Evolutionary conservation across 1,140 invertebrate species (phyloP), one percentile per base, ranked within the genome.

Genomic region (Pseudoatta argentina): DNA sequence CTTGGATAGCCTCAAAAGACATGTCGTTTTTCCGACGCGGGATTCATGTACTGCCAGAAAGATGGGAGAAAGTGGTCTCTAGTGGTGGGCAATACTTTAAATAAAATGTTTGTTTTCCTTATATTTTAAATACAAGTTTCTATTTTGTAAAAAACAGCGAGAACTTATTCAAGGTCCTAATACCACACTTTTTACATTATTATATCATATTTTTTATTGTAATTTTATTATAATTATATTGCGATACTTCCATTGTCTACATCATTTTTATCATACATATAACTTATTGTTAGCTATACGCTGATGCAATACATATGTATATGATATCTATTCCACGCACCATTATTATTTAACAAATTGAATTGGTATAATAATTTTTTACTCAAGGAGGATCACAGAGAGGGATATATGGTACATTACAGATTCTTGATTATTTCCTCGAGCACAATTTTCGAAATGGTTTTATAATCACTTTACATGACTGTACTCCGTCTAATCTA

Each of bases 111-210:
- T n/a, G n/a, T n/a, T n/a, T n/a, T n/a, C n/a, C n/a, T n/a, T n/a
- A n/a, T n/a, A n/a, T n/a, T n/a, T n/a, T n/a, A n/a, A n/a, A n/a
- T n/a, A n/a, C n/a, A n/a, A n/a, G n/a, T n/a, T n/a, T n/a, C n/a
- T n/a, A n/a, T n/a, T n/a, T n/a, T n/a, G n/a, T n/a, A n/a, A n/a
- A n/a, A n/a, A n/a, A n/a, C n/a, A n/a, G n/a, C n/a, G n/a, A n/a
- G n/a, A n/a, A n/a, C n/a, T n/a, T n/a, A n/a, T n/a, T n/a, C n/a
- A n/a, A n/a, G n/a, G n/a, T n/a, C n/a, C n/a, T n/a, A n/a, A n/a
- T n/a, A 67, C 61, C n/a, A 53, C 44, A 67, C 27, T 79, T 79
- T 79, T 67, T 79, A 79, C 76, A 79, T 67, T 39, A 18, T n/a
- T 67, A 51, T 67, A 67, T 4, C 14, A 51, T 18, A 66, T 21